Evolutionary conservation across 2,113 vertebrate genomes (phyloP), one percentile per base, ranked within the genome.

Genomic region (Scomber colias): DNA sequence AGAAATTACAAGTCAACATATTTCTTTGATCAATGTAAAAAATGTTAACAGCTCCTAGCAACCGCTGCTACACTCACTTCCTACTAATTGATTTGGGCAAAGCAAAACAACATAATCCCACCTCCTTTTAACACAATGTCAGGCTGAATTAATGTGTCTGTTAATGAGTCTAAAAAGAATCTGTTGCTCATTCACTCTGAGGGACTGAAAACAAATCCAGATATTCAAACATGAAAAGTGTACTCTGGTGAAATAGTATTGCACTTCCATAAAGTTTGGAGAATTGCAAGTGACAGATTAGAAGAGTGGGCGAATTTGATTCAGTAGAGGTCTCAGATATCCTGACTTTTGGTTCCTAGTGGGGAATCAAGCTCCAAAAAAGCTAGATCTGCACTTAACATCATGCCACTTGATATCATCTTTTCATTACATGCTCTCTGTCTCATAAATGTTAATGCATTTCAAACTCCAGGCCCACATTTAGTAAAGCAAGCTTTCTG

Each of bases 391-490:
- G 11, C 27, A 72, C 54, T 55, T 57, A 30, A 13, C 19, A 71
- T 55, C 53, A 30, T 72, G 56, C 48, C 72, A 16, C 40, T 21
- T 53, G 35, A 55, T 35, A 13, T n/a, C 59, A 17, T 68, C 56
- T 72, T 61, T 67, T 40, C 16, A 5, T 45, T 64, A 30, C 10
- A 62, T 16, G 19, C 17, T 54, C 10, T 21, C 6, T 24, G 46
- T 54, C 24, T 51, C 3, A 13, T 16, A 63, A 71, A 66, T 27
- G 5, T 11, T 40, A 13, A 21, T 50, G 5, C 24, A 35, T 51
- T 59, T 61, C 53, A 53, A 63, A 48, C 27, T 55, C 3, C 12
- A 16, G 6, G 12, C 40, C 40, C 30, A 50, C 8, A 40, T 50
- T 40, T 27, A 44, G 15, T 46, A 64, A 17, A 9, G 35, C 35